phyloP scores from a whole-genome alignment of 2,113 vertebrate species.

The Prunella fulvescens region DNA sequence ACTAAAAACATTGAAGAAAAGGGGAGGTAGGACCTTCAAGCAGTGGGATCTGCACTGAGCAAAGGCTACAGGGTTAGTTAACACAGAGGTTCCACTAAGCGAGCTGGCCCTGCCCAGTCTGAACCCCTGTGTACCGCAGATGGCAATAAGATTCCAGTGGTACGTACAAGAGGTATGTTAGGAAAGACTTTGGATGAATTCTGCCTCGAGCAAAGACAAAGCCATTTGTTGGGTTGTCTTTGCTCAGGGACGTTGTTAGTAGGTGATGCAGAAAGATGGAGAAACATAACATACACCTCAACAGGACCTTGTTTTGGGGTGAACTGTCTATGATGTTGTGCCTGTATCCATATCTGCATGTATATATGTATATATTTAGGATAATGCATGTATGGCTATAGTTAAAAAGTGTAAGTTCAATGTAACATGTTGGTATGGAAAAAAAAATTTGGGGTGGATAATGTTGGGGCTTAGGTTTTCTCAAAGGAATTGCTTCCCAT shows the following conservation, averaged over 20 bases:
- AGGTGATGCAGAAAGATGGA: background rate
- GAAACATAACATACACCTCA: background rate
- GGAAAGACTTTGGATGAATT: background rate
- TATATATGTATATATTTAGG: background rate
- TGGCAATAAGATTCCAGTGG: background rate
- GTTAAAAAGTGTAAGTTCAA: background rate
- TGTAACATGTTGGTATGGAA: background rate
- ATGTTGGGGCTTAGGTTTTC: background rate
- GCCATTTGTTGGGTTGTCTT: background rate
- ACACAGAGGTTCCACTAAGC: background rate
- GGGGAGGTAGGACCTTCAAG: background rate
- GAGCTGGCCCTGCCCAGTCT: background rate
- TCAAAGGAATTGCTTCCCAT: background rate
- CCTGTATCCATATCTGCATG: background rate
- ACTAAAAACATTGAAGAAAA: background rate
- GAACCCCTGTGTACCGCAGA: no score
- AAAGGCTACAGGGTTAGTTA: background rate
- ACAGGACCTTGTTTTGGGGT: background rate
- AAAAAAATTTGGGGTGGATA: background rate
- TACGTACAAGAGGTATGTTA: background rate
- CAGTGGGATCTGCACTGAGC: background rate
- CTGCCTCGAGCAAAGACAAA: background rate
- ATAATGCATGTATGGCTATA: background rate
- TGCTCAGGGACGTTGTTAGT: background rate
- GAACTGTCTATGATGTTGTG: background rate